Conservation (phyloP, 2,888 invertebrate genomes). For the Seladonia tumulorum region DNA sequence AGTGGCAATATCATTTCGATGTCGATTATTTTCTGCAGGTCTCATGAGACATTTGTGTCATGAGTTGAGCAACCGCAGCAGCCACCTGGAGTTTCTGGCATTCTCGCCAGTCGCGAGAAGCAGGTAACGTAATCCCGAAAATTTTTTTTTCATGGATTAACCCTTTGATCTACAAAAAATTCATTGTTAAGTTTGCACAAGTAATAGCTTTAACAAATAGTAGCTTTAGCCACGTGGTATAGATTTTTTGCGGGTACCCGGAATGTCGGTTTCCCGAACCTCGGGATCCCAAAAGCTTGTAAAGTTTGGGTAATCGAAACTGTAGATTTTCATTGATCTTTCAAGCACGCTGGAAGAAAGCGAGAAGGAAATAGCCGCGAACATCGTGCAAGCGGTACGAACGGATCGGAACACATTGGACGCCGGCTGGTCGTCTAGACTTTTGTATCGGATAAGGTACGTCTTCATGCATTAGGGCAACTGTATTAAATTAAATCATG, state of each 20-base stretch:
- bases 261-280: no score
- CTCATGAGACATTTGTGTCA: constrained; percentile 79
- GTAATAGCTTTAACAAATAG: no score
- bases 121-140: constrained; percentile 68
- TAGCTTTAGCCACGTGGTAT: no score
- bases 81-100: constrained; percentile 77
- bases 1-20: background rate
- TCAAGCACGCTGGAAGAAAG: constrained; percentile 52
- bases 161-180: background rate
- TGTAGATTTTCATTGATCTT: background rate
- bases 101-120: constrained; percentile 76
- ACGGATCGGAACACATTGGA: constrained; percentile 74
- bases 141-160: background rate
- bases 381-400: constrained; percentile 78
- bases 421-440: constrained; percentile 70
- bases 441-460: constrained; percentile 52
- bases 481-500: background rate
- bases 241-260: no score
- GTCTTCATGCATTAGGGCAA: background rate
- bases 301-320: background rate
- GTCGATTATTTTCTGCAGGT: constrained; percentile 65
- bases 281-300: background rate
- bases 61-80: constrained; percentile 71
- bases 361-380: constrained; percentile 76
- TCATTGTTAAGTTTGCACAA: background rate